A percentile compares a stretch with the other conserved stretches of the same genome.
These are phyloP conservation scores for Penaeus monodon DNA, from an alignment of 2,888 invertebrate species.

Conservation along the genomic window DNA sequence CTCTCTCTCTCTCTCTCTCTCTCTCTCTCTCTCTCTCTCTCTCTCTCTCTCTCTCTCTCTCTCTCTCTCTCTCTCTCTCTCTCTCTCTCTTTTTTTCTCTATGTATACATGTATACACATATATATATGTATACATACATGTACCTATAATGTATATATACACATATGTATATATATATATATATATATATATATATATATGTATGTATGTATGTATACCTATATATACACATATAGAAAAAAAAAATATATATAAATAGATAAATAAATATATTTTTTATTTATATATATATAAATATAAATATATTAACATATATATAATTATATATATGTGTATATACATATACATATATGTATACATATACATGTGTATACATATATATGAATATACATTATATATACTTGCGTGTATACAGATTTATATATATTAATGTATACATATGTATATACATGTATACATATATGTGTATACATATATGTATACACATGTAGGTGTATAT, in stretches of 20 bases:
- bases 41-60: no score
- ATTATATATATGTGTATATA: slow-evolving; percentile 30
- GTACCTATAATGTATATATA: slow-evolving; percentile 24
- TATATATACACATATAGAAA: slow-evolving; percentile 30
- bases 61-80: no score
- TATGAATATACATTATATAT: slow-evolving; percentile 1
- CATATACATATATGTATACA: slow-evolving; percentile 26
- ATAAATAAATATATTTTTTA: slow-evolving; percentile 8
- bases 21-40: no score
- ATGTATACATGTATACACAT: not conserved
- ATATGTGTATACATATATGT: slow-evolving; percentile 6
- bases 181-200: slow-evolving; percentile 18
- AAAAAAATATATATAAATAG: slow-evolving; percentile 13
- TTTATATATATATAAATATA: slow-evolving; percentile 28
- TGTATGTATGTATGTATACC: slow-evolving; percentile 24
- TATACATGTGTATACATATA: slow-evolving; percentile 5
- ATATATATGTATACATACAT: not conserved
- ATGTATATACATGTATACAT: slow-evolving; percentile 28
- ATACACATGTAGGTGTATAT: slow-evolving; percentile 19
- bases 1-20: no score
- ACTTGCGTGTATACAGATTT: slow-evolving; percentile 24
- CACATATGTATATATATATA: slow-evolving; percentile 7
- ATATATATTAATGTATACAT: slow-evolving; percentile 2
- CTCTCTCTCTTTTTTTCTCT: not conserved
- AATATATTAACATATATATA: slow-evolving; percentile 22